Percentiles rank a stretch among this genome's conserved stretches.
Conservation (phyloP, 2,113 vertebrate species). For the Syngnathoides biaculeatus region DNA sequence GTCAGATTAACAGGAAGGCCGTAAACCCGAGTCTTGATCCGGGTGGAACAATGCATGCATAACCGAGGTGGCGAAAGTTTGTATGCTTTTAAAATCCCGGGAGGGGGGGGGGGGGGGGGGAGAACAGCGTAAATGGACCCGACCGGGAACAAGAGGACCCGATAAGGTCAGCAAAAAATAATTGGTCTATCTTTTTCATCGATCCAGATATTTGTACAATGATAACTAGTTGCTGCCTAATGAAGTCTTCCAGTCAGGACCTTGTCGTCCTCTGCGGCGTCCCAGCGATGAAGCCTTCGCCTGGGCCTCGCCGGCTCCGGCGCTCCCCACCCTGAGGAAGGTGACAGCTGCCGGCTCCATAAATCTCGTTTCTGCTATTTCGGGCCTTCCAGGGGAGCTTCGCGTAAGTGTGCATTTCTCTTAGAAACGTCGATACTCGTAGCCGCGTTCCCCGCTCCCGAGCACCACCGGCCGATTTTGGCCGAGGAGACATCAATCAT, state of each 20-base stretch:
- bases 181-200: not conserved
- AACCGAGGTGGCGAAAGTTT: too few relatives aligned
- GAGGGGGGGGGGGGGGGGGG: too few relatives aligned
- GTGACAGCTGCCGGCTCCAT: conserved; percentile 25
- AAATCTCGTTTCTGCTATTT: conserved; percentile 48
- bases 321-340: conserved; percentile 35
- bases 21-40: not conserved
- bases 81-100: too few relatives aligned
- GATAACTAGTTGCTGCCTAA: not conserved
- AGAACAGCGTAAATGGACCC: too few relatives aligned
- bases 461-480: too few relatives aligned
- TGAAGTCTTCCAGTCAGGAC: conserved; percentile 3
- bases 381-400: conserved; percentile 27
- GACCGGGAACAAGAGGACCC: too few relatives aligned
- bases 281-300: not conserved
- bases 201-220: conserved; percentile 1
- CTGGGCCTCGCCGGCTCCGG: conserved; percentile 10
- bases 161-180: not conserved
- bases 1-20: too few relatives aligned
- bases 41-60: not conserved
- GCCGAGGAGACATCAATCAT: too few relatives aligned
- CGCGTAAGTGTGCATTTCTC: conserved; percentile 30
- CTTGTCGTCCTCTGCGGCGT: not conserved
- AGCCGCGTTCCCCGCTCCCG: not conserved
- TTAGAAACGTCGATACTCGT: conserved; percentile 39